Percentiles rank a stretch among this genome's conserved stretches.
Conservation (phyloP, 92 coral and sea anemone species). For the Anthopleura xanthogrammica region DNA sequence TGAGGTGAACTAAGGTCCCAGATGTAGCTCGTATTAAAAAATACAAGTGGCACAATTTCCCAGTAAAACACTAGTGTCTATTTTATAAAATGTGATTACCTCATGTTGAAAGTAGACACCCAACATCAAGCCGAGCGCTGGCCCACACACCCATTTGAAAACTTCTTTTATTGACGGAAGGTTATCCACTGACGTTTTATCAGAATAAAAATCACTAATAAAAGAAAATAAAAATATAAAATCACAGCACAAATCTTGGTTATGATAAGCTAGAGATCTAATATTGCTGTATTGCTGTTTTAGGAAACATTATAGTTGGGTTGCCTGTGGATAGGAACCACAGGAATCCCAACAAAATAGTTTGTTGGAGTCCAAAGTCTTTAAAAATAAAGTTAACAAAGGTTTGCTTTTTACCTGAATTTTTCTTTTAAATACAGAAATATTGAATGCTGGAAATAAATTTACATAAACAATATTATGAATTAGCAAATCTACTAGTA, state of each 20-base stretch:
- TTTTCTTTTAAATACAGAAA: slow-evolving; percentile 82
- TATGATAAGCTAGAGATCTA: background rate
- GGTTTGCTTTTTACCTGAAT: slow-evolving; percentile 51
- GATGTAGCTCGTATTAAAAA: background rate
- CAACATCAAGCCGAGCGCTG: slow-evolving; percentile 60
- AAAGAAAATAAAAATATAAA: background rate
- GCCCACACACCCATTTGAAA: slow-evolving; percentile 95
- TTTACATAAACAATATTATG: background rate
- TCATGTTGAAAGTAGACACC: slow-evolving; percentile 66
- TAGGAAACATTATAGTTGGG: background rate
- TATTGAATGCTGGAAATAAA: slow-evolving; percentile 70
- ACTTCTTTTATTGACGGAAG: slow-evolving; percentile 77
- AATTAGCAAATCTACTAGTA: background rate
- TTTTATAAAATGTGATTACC: slow-evolving; percentile 25
- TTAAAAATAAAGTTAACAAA: background rate
- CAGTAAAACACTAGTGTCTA: too few species aligned
- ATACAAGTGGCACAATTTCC: too few species aligned
- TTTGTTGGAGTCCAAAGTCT: background rate
- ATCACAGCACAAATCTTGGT: background rate
- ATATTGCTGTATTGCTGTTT: background rate
- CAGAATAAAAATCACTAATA: slow-evolving; percentile 46
- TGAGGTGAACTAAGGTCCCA: too few species aligned
- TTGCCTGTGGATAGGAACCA: background rate
- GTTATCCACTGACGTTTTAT: slow-evolving; percentile 31
- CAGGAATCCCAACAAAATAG: slow-evolving; percentile 8